Conservation (phyloP, 2,888 invertebrate species). For the Conops quadrifasciatus region DNA sequence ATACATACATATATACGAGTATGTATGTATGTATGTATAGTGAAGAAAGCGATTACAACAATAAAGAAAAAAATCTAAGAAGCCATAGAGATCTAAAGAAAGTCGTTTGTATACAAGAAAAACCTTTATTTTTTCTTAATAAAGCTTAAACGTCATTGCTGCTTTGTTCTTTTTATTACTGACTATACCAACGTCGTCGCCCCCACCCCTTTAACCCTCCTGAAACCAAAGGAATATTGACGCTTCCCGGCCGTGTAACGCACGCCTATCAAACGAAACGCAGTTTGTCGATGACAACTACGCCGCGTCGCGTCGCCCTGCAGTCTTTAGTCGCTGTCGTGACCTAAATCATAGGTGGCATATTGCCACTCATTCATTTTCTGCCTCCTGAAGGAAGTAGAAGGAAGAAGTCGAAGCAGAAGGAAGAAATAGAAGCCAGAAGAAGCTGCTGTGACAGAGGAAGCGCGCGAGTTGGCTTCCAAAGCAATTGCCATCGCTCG, state of each 20-base stretch:
- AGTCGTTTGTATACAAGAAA: not conserved
- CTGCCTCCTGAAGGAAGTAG: slow-evolving; percentile 28
- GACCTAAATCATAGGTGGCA: slow-evolving; percentile 61
- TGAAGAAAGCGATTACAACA: too few relatives aligned
- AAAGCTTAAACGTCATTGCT: slow-evolving; percentile 13
- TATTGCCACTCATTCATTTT: slow-evolving; percentile 61
- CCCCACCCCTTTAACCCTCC: not conserved
- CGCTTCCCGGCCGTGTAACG: not conserved
- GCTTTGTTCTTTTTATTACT: slow-evolving; percentile 1
- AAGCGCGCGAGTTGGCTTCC: too few relatives aligned
- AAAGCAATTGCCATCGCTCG: too few relatives aligned
- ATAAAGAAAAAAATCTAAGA: too few relatives aligned
- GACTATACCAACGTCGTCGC: not conserved
- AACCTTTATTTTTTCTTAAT: slow-evolving; percentile 25
- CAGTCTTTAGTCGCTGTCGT: slow-evolving; percentile 40
- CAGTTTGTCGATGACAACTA: not conserved
- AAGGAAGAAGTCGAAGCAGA: too few relatives aligned
- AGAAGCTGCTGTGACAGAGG: slow-evolving; percentile 39
- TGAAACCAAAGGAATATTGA: not conserved
- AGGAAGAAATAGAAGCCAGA: too few relatives aligned
- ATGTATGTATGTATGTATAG: too few relatives aligned
- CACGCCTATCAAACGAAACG: slow-evolving; percentile 4
- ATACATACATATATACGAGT: too few relatives aligned
- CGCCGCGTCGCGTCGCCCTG: slow-evolving; percentile 14
- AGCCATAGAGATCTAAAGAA: not conserved